A percentile compares a stretch with the other conserved stretches of the same genome.
Conservation (phyloP, 2,113 vertebrate genomes). For the Gobio gobio region DNA sequence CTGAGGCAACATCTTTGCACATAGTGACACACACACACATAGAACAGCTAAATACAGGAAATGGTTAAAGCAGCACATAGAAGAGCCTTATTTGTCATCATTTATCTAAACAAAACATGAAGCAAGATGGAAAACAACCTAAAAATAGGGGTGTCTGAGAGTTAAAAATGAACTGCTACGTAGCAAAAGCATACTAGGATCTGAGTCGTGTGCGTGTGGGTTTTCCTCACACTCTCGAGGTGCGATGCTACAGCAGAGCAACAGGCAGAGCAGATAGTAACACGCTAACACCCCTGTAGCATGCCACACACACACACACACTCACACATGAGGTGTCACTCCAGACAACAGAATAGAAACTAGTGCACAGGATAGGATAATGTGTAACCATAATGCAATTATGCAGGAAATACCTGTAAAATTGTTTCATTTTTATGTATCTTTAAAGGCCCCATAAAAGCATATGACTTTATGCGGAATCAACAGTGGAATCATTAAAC, state of each 20-base stretch:
- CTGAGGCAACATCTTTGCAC: neutral
- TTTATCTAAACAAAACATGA: slow-evolving; percentile 3
- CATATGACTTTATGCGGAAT: no score
- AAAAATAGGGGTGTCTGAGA: neutral
- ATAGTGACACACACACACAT: neutral
- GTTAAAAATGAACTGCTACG: neutral
- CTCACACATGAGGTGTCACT: neutral
- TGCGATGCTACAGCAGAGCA: slow-evolving; percentile 37
- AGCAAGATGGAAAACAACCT: neutral
- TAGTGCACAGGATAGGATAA: neutral
- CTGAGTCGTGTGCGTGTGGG: slow-evolving; percentile 27
- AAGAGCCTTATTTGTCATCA: neutral
- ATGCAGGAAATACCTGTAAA: neutral
- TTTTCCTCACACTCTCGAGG: slow-evolving; percentile 41
- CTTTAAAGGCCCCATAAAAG: neutral
- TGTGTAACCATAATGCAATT: neutral
- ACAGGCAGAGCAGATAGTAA: slow-evolving; percentile 43
- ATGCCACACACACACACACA: neutral
- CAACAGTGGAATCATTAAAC: no score
- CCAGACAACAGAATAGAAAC: neutral
- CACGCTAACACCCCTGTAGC: slow-evolving; percentile 33
- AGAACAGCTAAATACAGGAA: neutral
- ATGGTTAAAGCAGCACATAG: neutral
- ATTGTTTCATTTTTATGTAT: neutral
- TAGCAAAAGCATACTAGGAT: neutral